Conservation (phyloP, 1,140 invertebrate genomes). For the Mactra quadrangularis region DNA sequence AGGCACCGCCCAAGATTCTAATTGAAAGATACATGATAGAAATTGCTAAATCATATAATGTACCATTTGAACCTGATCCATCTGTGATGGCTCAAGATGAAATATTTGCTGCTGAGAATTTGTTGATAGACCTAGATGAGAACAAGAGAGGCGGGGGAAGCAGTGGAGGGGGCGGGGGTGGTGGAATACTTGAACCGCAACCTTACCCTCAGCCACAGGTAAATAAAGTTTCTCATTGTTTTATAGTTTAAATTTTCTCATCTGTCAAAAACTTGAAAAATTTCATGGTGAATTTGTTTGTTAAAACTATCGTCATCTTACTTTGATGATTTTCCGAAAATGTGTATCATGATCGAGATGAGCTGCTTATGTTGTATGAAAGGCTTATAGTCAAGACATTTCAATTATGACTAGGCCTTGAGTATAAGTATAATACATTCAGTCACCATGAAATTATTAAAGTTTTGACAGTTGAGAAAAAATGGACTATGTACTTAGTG, state of each 20-base stretch:
- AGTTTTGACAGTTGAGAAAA: no score
- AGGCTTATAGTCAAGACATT: no score
- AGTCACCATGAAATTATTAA: no score
- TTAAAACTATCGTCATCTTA: no score
- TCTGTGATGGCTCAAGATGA: conserved; percentile 92
- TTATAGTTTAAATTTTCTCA: conserved; percentile 42
- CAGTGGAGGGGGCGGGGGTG: conserved; percentile 84
- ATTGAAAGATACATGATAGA: conserved; percentile 94
- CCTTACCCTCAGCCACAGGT: conserved; percentile 62
- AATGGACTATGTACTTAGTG: no score
- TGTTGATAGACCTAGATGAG: conserved; percentile 90
- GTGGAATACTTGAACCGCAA: conserved; percentile 79
- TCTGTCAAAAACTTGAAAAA: conserved; percentile 7
- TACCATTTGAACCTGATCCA: conserved; percentile 81
- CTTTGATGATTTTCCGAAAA: no score
- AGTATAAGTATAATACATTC: no score
- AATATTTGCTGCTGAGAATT: conserved; percentile 86
- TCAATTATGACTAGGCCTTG: no score
- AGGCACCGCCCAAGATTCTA: conserved; percentile 97
- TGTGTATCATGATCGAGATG: no score
- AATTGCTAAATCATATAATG: conserved; percentile 93
- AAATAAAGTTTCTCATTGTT: background rate
- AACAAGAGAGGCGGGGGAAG: conserved; percentile 67
- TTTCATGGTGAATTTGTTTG: no score
- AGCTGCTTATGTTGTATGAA: no score